phyloP scores from a whole-genome alignment of 2,888 invertebrate genomes.

The Antheraea yamamai region DNA sequence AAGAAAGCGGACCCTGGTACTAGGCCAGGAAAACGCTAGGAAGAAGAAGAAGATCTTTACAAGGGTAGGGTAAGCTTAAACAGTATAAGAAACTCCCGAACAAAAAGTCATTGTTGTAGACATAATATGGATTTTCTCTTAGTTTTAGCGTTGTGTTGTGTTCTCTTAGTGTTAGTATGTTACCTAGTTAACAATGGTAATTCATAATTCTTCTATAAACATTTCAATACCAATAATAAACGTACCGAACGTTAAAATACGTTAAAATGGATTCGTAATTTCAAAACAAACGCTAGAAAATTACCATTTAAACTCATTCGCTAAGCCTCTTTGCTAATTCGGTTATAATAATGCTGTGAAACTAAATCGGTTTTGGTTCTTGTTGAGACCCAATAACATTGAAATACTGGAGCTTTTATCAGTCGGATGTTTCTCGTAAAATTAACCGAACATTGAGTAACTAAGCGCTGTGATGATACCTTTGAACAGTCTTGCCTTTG shows the following conservation, averaged over 20 bases:
- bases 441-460: neutral
- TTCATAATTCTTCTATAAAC: neutral
- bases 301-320: slow-evolving; percentile 13
- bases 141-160: no score
- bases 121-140: no score
- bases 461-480: neutral
- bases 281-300: neutral
- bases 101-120: no score
- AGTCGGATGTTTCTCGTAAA: neutral
- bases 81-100: no score
- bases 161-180: no score
- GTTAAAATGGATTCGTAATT: neutral
- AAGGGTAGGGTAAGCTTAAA: no score
- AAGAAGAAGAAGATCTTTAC: no score
- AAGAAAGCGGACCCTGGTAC: no score
- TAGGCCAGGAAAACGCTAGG: no score
- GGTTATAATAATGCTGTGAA: slow-evolving; percentile 17
- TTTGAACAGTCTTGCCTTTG: neutral
- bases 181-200: no score
- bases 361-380: slow-evolving; percentile 21
- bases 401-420: slow-evolving; percentile 18
- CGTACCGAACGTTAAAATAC: neutral
- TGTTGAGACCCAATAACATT: slow-evolving; percentile 17
- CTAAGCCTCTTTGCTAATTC: slow-evolving; percentile 20
- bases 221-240: neutral